phyloP scores from a whole-genome alignment of 2,113 vertebrate genomes.

The Tricholaema leucomelas region DNA sequence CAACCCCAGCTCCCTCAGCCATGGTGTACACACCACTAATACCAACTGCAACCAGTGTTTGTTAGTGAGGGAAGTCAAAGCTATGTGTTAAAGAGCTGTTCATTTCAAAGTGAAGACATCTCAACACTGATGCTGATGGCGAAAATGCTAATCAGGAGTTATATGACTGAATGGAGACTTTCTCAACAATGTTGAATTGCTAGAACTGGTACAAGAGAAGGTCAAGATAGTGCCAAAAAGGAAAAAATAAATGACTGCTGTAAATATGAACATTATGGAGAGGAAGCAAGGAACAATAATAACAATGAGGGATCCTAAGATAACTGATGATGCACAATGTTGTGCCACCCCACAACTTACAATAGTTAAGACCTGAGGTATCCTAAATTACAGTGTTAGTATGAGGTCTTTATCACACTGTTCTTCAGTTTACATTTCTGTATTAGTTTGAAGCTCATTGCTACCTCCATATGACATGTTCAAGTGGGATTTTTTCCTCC shows the following conservation, averaged over 20 bases:
- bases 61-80: not conserved
- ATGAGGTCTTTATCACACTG: not conserved
- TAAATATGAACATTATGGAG: not conserved
- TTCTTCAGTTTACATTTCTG: not conserved
- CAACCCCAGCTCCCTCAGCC: no score
- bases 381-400: not conserved
- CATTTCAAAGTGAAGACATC: not conserved
- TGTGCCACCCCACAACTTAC: not conserved
- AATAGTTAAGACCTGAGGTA: not conserved
- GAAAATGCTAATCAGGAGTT: not conserved
- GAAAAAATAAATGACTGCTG: not conserved
- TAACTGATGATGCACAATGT: not conserved
- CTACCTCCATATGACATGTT: not conserved
- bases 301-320: not conserved
- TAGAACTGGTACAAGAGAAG: not conserved
- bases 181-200: not conserved
- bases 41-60: not conserved
- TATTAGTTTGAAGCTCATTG: not conserved
- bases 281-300: not conserved
- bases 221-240: not conserved
- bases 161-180: not conserved
- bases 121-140: rapidly evolving
- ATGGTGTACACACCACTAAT: rapidly evolving
- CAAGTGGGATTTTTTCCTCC: not conserved
- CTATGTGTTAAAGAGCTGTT: not conserved